Evolutionary conservation across 2,888 invertebrate species (phyloP), one percentile per base, ranked within the genome.

Genomic region (Spicauda simplicius): DNA sequence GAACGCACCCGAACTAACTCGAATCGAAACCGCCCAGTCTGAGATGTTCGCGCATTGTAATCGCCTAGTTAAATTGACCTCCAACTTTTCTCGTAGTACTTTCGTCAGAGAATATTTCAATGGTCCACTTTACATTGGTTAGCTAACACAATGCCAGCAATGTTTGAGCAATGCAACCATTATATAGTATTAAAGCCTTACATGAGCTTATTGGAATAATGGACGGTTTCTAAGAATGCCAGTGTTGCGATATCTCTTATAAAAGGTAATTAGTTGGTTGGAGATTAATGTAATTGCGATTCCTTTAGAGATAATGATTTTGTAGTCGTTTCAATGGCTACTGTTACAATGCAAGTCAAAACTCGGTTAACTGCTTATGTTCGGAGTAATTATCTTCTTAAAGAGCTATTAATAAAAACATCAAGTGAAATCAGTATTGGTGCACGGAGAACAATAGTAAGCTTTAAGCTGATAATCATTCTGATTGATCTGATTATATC

Each of bases 11-110:
- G 91, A 91, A 75, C 76, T 73, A 59, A 76, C 57, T 50, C 82
- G 85, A 85, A 79, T 77, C 77, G 87, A 85, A 78, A 82, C 86
- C 92, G 91, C 92, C 92, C 91, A 91, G 88, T 83, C 74, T 48
- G n/a, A 77, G 79, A 78, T 82, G 78, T 80, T 80, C 73, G 79
- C 77, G 79, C 77, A 76, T 74, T 73, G 73, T 74, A 71, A 71
- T 72, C 73, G 71, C 72, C 83, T 80, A 80, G 73, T 70, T 75
- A 72, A 71, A 72, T 78, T 83, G 88, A 87, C 79, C 87, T 82
- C 77, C 77, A 69, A 75, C 77, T 74, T 72, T 75, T 76, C 66
- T 69, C 55, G 18, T 10, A 48, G 64, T 70, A 72, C 68, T 71
- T 73, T 71, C 59, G 67, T 69, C 56, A 62, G 25, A 70, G 59